Conservation (phyloP, 2,888 invertebrate species). For the Apodemia mormo region DNA sequence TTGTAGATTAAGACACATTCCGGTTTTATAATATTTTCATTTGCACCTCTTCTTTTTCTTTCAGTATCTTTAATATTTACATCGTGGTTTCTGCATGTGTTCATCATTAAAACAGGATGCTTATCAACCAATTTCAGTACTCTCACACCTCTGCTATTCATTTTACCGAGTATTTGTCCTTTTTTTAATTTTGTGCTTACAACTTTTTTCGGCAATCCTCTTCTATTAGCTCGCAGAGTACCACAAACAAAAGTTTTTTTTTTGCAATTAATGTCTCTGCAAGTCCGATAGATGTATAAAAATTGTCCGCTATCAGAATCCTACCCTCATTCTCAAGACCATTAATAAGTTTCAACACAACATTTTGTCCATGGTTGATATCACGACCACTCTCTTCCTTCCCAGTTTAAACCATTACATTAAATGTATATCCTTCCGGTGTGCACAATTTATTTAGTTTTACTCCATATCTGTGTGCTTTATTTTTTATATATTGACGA, state of each 20-base stretch:
- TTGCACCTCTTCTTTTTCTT: slow-evolving; percentile 29
- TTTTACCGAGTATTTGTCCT: slow-evolving; percentile 39
- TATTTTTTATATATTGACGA: too few relatives aligned
- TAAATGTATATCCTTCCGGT: too few relatives aligned
- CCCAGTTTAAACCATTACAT: too few relatives aligned
- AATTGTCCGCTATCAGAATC: slow-evolving; percentile 36
- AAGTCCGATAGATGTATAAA: slow-evolving; percentile 7
- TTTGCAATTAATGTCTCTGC: neutral
- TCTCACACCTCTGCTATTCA: slow-evolving; percentile 33
- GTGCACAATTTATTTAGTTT: too few relatives aligned
- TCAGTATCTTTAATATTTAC: too few relatives aligned
- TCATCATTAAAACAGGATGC: too few relatives aligned
- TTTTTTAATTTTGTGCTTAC: slow-evolving; percentile 35
- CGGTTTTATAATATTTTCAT: slow-evolving; percentile 38
- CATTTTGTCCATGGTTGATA: too few relatives aligned
- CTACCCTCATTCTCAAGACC: slow-evolving; percentile 30
- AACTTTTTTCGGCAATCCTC: slow-evolving; percentile 38
- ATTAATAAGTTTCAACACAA: slow-evolving; percentile 28
- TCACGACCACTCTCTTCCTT: too few relatives aligned
- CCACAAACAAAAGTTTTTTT: slow-evolving; percentile 29
- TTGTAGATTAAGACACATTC: neutral
- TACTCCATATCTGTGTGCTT: too few relatives aligned
- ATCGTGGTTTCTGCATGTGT: too few relatives aligned
- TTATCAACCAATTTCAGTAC: too few relatives aligned
- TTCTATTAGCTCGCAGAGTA: slow-evolving; percentile 37